A percentile compares a stretch with the other conserved stretches of the same genome.
Evolutionary conservation across 2,797 vertebrate genomes (phyloP).

Genomic region (Oreortyx pictus): DNA sequence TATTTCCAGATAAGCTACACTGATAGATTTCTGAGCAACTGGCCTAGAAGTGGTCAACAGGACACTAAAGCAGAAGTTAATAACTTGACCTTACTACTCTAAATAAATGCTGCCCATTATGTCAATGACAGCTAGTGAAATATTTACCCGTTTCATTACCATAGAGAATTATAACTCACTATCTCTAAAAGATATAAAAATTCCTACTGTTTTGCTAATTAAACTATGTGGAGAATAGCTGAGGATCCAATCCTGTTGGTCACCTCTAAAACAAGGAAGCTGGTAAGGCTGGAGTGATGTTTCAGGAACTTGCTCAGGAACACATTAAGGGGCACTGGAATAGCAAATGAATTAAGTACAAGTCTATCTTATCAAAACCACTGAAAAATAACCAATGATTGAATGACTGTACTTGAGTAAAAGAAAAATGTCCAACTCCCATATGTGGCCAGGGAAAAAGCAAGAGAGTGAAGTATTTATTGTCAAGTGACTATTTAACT

Average conservation of each 20-base stretch:
- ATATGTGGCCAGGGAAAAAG: background rate
- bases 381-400: background rate
- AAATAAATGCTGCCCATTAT: background rate
- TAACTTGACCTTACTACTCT: background rate
- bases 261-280: background rate
- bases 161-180: background rate
- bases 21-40: background rate
- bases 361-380: background rate
- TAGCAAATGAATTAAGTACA: background rate
- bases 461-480: background rate
- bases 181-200: background rate
- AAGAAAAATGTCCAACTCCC: background rate
- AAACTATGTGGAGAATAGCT: background rate
- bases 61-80: background rate
- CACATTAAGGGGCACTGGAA: background rate
- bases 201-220: background rate
- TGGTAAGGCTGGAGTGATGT: background rate
- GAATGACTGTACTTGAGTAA: background rate
- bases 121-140: background rate
- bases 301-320: background rate
- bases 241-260: background rate
- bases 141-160: background rate
- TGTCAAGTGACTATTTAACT: background rate
- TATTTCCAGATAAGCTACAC: background rate
- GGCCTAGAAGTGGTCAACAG: background rate